Base-by-base conservation (phyloP, 1,140 invertebrate genomes). In the Drosophila pachea region DNA sequence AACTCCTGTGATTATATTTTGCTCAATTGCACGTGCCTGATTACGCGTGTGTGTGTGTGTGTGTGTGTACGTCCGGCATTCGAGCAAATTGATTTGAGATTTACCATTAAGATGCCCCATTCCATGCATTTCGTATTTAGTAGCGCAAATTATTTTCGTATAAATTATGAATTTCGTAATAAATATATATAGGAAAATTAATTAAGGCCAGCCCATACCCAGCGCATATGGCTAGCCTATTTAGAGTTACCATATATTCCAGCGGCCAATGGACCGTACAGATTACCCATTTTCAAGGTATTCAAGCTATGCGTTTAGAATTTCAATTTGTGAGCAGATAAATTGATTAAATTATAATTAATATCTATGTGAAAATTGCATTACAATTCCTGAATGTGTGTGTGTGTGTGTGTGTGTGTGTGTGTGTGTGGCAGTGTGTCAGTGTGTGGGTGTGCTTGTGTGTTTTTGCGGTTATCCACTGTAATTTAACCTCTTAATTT, bases 1-100 rank as follows among this genome's bases (percentile, higher is more conserved):
- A 86, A 84, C 74, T 84, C 79, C 79, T 73, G 73, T 84, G 79
- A 83, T 83, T 83, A 83, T 76, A 71, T 83, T 73, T 76, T 84
- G 76, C 79, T 84, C 79, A 78, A 84, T 79, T 83, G 79, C 79
- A 84, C 79, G 79, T 78, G 62, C 72, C 40, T 54, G 55, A 43
- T 31, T 62, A 40, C 12, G 40, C 40, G 40, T 56, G 29, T 48
- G 33, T 40, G 38, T 71, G 14, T 53, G 45, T 14, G 12, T 31
- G 14, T 53, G 12, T 55, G 48, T 31, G 16, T 43, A 14, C 40
- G 40, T 43, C 40, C 35, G 66, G 50, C 11, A 67, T 71, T 72
- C 50, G 58, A 48, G 73, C 70, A 79, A 86, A 79, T 79, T 60
- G 66, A 74, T 76, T 42, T 68, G 60, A 60, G 72, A 70, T 67